Evolutionary conservation across 2,113 vertebrate species (phyloP), one percentile per base, ranked within the genome.

Genomic region (Azemiops feae): DNA sequence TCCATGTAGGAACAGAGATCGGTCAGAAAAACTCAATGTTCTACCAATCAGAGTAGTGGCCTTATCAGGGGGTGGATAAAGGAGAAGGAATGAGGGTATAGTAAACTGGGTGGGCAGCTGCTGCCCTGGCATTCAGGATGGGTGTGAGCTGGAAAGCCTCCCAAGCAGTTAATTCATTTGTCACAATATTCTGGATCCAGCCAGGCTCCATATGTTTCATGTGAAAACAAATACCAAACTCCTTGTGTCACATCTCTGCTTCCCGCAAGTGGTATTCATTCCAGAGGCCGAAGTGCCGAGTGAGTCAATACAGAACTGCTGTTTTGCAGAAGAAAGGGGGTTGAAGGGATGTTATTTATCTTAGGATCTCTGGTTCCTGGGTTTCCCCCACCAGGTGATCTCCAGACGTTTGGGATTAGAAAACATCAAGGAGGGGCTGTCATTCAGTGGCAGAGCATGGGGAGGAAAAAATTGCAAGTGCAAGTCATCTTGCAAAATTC

Each of bases 151-250:
- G 34, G 92, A 93, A 64, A 74, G 89, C 45, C 27, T 64, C 34
- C 92, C 18, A 12, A 69, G 57, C 5, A 22, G 23, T 27, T 91
- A 93, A 87, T 87, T 91, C 85, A 91, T 93, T 93, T 54, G 89
- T 93, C 81, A 90, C 92, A 91, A 64, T 54, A 54, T 53, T 86
- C 89, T 52, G 57, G 52, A 52, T 6, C 74, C 45, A 30, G 22
- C 55, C 88, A 60, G 69, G 57, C 57, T 85, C 85, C 89, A 69
- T 85, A 90, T 39, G 45, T 57, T 90, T 86, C 45, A 45, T 45
- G 57, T 53, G 55, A 55, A 93, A 90, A 93, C 92, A 90, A 87
- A 91, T 74, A 69, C 89, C 85, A 93, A 55, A 86, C 74, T 30
- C 30, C 69, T 92, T 89, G 43, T 47, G 16, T 92, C 92, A 54